Evolutionary conservation across 2,888 invertebrate genomes (phyloP), one percentile per base, ranked within the genome.

Genomic region (Scaeva pyrastri): DNA sequence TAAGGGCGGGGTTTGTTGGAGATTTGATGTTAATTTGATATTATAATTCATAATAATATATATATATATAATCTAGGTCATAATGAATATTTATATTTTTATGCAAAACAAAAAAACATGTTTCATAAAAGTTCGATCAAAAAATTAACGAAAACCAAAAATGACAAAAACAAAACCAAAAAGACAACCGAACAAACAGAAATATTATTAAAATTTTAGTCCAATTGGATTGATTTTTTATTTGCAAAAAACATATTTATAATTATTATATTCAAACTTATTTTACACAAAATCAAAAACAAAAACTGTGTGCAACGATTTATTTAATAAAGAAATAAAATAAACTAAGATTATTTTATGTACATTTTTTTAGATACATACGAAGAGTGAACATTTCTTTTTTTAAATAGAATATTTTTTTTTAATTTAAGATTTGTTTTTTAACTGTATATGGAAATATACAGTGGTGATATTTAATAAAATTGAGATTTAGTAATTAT

Each of bases 61-160:
- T 43, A 43, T 43, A 14, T 43, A 43, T 43, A 48, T 48, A 19
- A 79, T 80, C 84, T 84, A 81, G 84, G 73, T 77, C 71, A 75
- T 77, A 80, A 71, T 77, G 56, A 79, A 76, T 76, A 84, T 76
- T 87, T 58, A 72, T 79, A 74, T 77, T 84, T 52, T 79, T 80
- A 87, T 80, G 84, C 79, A 85, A 84, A 85, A 77, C 50, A 85
- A 88, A 86, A 39, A 86, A 86, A 86, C 78, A 86, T 77, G 73
- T 81, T 86, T 76, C 41, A 74, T 21, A 75, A 72, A 31, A 31
- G n/a, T 43, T 52, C 26, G 41, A 52, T 52, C 52, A 70, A 60
- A 21, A 74, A 21, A 19, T 58, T 50, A 75, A 74, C 1, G 21
- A 45, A 62, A 72, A 74, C 41, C 26, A 7, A 36, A 62, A 21